Base-by-base conservation (phyloP, 2,888 invertebrate species). In the Nephrotoma guestfalica region DNA sequence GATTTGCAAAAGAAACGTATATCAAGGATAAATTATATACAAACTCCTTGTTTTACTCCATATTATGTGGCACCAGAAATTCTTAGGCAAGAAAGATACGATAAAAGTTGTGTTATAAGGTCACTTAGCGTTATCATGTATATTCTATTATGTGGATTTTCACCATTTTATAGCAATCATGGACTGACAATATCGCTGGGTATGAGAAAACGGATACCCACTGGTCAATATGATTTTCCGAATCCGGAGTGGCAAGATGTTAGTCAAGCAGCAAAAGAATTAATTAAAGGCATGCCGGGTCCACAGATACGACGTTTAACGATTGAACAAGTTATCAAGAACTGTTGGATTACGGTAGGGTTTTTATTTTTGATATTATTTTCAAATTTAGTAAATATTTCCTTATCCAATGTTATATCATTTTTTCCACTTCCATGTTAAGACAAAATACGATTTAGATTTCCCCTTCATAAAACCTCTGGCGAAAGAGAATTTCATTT, bases 91-190 rank as follows among this genome's bases (percentile, higher is more conserved):
- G 98, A 98, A 91, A 99, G 98, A 90, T 99, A 99, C 91, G 99
- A 99, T 92, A 99, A 98, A 91, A 98, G 98, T 88, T 99, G 99
- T 93, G 99, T 99, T 93, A 96, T 99, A 90, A 99, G 99, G 99
- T 98, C 99, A 0, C 92, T 99, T 87, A 99, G 99, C 40, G 99
- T 99, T 42, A 99, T 99, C 88, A 99, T 99, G 98, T 99, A 99
- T 91, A 99, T 99, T 89, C 92, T 99, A 89, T 93, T 99, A 87
- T 99, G 99, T 91, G 99, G 99, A 0, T 99, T 98, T 92, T 99
- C 99, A 7, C 99, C 99, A 0, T 99, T 99, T 92, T 99, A 99
- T 92, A 98, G 98, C 90, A 98, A 98, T 91, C 97, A 98, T 89
- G 99, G 99, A 0, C 93, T 98, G 86, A 98, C 99, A 51, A 99